Evolutionary conservation across 2,113 vertebrate genomes (phyloP).

Genomic region (Choloepus hoffmanni): DNA sequence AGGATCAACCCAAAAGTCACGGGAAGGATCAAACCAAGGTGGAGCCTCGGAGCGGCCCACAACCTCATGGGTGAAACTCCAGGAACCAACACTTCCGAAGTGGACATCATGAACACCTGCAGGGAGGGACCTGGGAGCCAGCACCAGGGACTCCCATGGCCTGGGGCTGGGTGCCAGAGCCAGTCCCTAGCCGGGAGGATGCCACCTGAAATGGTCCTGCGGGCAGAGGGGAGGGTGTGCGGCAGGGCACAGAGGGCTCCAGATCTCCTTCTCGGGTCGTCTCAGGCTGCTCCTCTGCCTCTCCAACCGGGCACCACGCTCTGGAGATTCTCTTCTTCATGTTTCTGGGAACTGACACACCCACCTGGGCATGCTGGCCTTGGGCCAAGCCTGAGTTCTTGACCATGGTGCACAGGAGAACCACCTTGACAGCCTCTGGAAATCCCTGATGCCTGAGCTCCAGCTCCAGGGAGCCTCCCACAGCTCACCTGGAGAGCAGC

Average conservation of each 20-base stretch:
- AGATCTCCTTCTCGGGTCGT: no score
- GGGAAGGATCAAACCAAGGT: rapidly evolving
- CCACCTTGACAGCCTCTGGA: background rate
- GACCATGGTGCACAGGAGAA: background rate
- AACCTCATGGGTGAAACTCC: rapidly evolving
- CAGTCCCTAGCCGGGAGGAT: no score
- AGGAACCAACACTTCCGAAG: rapidly evolving
- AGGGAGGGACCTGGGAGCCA: no score
- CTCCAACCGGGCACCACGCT: background rate
- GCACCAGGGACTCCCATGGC: no score
- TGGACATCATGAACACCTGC: no score
- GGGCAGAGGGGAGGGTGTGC: no score
- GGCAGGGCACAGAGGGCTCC: background rate
- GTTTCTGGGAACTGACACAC: background rate
- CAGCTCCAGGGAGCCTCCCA: no score
- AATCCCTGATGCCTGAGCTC: no score
- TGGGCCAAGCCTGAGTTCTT: no score
- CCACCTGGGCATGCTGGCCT: no score
- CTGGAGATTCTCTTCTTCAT: background rate
- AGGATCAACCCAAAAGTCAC: background rate
- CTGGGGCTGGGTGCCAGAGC: no score
- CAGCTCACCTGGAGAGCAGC: no score
- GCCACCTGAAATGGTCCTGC: background rate
- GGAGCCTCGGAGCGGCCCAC: rapidly evolving
- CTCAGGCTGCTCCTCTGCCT: background rate